Percentiles rank a stretch among this genome's conserved stretches.
phyloP scores from a whole-genome alignment of 2,113 vertebrate genomes.

The Siniperca chuatsi region DNA sequence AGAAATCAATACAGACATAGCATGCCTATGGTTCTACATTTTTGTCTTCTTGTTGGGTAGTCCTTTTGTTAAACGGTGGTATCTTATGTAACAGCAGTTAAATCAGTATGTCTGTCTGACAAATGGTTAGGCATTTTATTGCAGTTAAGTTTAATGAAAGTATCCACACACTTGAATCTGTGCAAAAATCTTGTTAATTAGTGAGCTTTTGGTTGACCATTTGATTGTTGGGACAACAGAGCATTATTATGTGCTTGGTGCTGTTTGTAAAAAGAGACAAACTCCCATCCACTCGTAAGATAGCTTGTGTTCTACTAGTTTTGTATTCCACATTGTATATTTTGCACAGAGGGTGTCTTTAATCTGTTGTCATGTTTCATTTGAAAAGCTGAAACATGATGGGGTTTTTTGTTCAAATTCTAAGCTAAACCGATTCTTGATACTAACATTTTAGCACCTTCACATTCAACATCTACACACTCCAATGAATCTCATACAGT shows the following conservation, averaged over 20 bases:
- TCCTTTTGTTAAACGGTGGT: neutral
- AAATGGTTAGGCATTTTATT: neutral
- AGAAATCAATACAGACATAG: neutral
- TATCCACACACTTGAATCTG: too few species aligned
- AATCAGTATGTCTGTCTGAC: neutral
- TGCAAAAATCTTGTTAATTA: too few species aligned
- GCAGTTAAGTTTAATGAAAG: neutral
- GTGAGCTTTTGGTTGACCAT: neutral
- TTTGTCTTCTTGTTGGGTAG: neutral
- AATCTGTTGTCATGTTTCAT: too few species aligned
- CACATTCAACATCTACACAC: neutral
- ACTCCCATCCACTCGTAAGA: too few species aligned
- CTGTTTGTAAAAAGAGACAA: too few species aligned
- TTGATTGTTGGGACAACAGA: neutral
- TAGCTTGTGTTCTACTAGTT: neutral
- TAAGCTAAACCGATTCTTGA: neutral
- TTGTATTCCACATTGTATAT: neutral
- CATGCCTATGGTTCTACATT: neutral
- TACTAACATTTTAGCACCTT: neutral
- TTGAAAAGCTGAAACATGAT: neutral
- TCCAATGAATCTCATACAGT: neutral
- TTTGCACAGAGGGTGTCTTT: neutral
- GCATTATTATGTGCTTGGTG: neutral
- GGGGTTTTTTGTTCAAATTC: neutral
- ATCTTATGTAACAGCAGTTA: neutral